Evolutionary conservation across 2,888 invertebrate species (phyloP).

Genomic region (Blastobasis lacticolella): DNA sequence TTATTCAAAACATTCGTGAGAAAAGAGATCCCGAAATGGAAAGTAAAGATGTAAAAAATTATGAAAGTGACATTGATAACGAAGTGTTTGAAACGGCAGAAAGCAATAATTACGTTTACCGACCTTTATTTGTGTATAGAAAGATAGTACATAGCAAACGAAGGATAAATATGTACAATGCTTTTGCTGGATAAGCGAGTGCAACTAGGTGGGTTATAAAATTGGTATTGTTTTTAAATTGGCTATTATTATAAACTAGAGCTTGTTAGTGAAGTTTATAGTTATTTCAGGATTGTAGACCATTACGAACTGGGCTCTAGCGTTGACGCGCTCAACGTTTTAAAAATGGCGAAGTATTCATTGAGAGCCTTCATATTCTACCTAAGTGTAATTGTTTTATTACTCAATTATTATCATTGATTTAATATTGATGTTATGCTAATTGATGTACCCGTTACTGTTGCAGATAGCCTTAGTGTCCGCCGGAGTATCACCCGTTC

Average conservation of each 20-base stretch:
- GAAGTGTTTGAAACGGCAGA: slow-evolving; percentile 39
- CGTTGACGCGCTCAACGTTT: not conserved
- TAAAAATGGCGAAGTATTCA: not conserved
- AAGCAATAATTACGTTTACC: slow-evolving; percentile 45
- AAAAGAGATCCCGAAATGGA: not conserved
- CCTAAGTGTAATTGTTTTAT: not conserved
- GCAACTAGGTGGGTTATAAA: slow-evolving; percentile 1
- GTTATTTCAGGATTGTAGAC: not conserved
- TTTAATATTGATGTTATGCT: too few relatives aligned
- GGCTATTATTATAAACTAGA: slow-evolving; percentile 1
- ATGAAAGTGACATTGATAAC: slow-evolving; percentile 4
- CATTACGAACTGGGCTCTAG: not conserved
- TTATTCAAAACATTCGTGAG: not conserved
- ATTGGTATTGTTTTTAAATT: not conserved
- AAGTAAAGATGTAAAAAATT: not conserved
- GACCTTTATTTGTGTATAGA: slow-evolving; percentile 54
- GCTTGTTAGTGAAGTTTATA: not conserved
- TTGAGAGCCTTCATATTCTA: too few relatives aligned
- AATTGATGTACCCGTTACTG: not conserved
- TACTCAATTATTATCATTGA: not conserved
- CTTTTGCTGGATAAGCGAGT: slow-evolving; percentile 50
- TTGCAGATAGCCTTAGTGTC: slow-evolving; percentile 31
- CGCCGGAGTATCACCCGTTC: slow-evolving; percentile 59
- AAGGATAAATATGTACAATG: slow-evolving; percentile 57
- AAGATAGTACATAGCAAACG: slow-evolving; percentile 55